phyloP scores from a whole-genome alignment of 1,140 invertebrate genomes.

The Pseudomyrmex sp. region DNA sequence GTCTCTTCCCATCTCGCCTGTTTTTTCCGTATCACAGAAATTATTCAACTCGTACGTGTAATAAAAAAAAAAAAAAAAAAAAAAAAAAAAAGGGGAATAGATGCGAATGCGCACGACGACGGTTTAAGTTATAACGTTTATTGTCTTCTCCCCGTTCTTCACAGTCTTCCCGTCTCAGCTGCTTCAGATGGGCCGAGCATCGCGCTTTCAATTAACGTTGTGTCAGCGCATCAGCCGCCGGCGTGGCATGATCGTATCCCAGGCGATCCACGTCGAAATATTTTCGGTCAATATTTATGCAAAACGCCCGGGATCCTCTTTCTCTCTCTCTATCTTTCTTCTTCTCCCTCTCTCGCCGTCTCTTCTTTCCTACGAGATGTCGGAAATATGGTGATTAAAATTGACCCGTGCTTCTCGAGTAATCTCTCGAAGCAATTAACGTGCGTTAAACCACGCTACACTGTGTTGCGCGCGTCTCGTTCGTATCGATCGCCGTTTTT shows the following conservation, averaged over 20 bases:
- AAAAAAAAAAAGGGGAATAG: too few relatives aligned
- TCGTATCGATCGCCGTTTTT: constrained; percentile 39
- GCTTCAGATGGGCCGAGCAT: constrained; percentile 13
- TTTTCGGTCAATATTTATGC: constrained; percentile 82
- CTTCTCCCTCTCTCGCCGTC: neutral
- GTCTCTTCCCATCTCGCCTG: neutral
- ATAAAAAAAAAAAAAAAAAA: too few relatives aligned
- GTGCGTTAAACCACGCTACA: constrained; percentile 34
- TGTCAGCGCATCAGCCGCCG: constrained; percentile 80
- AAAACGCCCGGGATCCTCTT: constrained; percentile 65
- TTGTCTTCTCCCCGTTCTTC: neutral
- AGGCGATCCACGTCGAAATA: constrained; percentile 77
- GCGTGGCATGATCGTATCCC: constrained; percentile 65
- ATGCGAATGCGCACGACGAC: neutral
- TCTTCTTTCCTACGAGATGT: constrained; percentile 48
- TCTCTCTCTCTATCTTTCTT: too few relatives aligned
- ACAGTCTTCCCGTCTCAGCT: constrained; percentile 2
- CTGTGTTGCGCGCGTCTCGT: constrained; percentile 20
- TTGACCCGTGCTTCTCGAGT: constrained; percentile 37
- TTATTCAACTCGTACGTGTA: too few relatives aligned
- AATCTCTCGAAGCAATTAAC: constrained; percentile 55
- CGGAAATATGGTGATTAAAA: constrained; percentile 54
- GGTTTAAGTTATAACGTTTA: constrained; percentile 30
- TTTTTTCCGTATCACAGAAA: too few relatives aligned
- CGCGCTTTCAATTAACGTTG: constrained; percentile 81